Conservation (phyloP, 2,888 invertebrate genomes). For the Ischnus inquisitorius region DNA sequence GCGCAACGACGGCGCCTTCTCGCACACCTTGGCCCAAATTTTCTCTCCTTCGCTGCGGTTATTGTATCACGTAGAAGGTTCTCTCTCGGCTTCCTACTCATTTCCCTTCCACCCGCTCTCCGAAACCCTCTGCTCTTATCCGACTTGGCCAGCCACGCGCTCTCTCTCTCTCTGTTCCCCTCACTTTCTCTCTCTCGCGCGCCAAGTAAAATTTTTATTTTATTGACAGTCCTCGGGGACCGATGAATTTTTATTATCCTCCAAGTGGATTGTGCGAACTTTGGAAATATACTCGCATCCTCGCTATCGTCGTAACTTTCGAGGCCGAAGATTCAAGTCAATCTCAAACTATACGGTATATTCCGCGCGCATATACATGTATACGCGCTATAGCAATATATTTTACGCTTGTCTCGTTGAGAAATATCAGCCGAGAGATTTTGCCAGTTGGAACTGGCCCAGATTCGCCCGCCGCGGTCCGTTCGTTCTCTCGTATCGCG, state of each 20-base stretch:
- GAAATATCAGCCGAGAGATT: slow-evolving; percentile 26
- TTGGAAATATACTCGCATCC: background rate
- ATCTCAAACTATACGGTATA: background rate
- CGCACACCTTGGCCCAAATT: slow-evolving; percentile 61
- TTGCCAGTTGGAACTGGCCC: slow-evolving; percentile 27
- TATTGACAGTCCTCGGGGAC: slow-evolving; percentile 48
- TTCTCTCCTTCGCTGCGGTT: slow-evolving; percentile 39
- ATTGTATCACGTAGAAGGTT: slow-evolving; percentile 43
- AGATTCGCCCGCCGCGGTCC: slow-evolving; percentile 17
- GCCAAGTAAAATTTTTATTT: slow-evolving; percentile 54
- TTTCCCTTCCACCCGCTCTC: background rate
- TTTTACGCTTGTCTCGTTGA: slow-evolving; percentile 3
- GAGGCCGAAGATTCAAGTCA: background rate
- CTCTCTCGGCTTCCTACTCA: slow-evolving; percentile 25
- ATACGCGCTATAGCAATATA: slow-evolving; percentile 1
- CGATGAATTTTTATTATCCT: slow-evolving; percentile 64
- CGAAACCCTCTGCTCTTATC: slow-evolving; percentile 10
- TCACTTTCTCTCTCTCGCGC: too few species aligned
- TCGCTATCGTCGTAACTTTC: background rate
- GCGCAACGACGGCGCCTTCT: slow-evolving; percentile 26
- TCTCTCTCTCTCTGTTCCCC: slow-evolving; percentile 17
- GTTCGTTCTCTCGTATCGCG: slow-evolving; percentile 13
- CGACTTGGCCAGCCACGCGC: slow-evolving; percentile 33
- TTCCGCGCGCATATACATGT: background rate
- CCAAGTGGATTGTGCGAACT: slow-evolving; percentile 55